Percentiles rank a stretch among this genome's conserved stretches.
Evolutionary conservation across 2,113 vertebrate species (phyloP).

Genomic region (Oostethus manadensis): DNA sequence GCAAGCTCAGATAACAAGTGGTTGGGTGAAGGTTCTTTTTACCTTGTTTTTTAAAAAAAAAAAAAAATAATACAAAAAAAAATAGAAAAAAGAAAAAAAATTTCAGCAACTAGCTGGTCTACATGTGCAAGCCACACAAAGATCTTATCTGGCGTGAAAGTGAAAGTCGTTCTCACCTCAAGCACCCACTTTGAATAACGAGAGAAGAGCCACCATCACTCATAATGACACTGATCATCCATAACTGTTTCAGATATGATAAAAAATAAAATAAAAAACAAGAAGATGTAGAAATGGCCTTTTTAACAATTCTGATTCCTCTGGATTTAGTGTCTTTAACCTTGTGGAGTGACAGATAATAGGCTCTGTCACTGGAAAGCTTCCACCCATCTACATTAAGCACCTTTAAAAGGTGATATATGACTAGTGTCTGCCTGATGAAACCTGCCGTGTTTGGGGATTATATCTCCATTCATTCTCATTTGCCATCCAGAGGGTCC

Average conservation of each 20-base stretch:
- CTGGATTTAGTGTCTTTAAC: conserved; percentile 61
- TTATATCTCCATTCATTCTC: conserved; percentile 72
- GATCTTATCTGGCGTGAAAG: conserved; percentile 60
- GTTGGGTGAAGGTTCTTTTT: not conserved
- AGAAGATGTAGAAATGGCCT: conserved; percentile 57
- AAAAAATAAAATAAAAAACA: conserved; percentile 54
- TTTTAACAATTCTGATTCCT: conserved; percentile 69
- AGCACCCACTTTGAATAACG: conserved; percentile 64
- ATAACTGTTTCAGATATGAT: conserved; percentile 70
- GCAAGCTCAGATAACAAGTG: not conserved
- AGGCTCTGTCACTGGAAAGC: conserved; percentile 70
- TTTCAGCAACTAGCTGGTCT: conserved; percentile 49
- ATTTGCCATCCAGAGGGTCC: conserved; percentile 59
- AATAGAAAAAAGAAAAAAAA: too few relatives aligned
- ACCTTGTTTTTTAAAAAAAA: not conserved
- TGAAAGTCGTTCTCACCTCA: conserved; percentile 66
- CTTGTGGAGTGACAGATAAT: conserved; percentile 73
- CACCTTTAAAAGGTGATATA: conserved; percentile 70
- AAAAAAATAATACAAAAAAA: too few relatives aligned
- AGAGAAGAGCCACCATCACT: conserved; percentile 64
- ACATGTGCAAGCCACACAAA: conserved; percentile 53
- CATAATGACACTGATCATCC: conserved; percentile 76
- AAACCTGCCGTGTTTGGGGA: conserved; percentile 61
- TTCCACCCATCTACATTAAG: conserved; percentile 60
- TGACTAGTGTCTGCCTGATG: conserved; percentile 55